Base-by-base conservation (phyloP, 2,888 invertebrate species). In the Ectemnius lituratus region DNA sequence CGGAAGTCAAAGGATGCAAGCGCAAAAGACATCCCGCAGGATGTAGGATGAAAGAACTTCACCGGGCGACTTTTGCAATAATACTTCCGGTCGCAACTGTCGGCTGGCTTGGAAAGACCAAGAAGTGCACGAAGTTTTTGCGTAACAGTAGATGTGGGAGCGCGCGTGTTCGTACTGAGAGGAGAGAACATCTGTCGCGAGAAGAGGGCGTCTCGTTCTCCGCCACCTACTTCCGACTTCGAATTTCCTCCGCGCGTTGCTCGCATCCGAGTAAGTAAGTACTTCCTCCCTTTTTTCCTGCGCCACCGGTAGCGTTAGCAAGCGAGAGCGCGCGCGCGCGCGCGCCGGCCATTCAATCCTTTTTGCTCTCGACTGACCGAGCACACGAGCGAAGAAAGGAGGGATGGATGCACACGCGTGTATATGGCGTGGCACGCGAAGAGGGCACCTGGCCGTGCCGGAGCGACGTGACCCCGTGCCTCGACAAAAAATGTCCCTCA, bases 161-260 rank as follows among this genome's bases (percentile, higher is more conserved):
- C 49, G 47, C 70, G 66, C 11, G 70, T 61, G 71, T 27, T 63
- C 49, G 56, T 46, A 65, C 61, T 61, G 62, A 72, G 69, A 73
- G 28, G 49, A 70, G 8, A 37, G 37, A 83, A 84, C 84, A 84
- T 84, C 84, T 84, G 84, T 74, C 76, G 66, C 37, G 37, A 37
- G 37, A 67, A 47, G 65, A 58, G 60, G 11, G 52, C 56, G 61
- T 16, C 60, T 67, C 67, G 28, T 23, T 23, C 23, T 23, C 37
- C 8, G 37, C 70, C 79, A 78, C 76, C 77, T 76, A 84, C 82
- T 83, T 84, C 83, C 83, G 81, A 81, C 76, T 82, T 59, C 13
- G 61, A 75, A 78, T 80, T 78, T 74, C 69, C 70, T 58, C 61
- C 66, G 27, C 58, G 37, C 37, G 37, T 37, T 37, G 11, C 37